A percentile compares a stretch with the other conserved stretches of the same genome.
Conservation (phyloP, 2,888 invertebrate species). For the Parthenolecanium corni region DNA sequence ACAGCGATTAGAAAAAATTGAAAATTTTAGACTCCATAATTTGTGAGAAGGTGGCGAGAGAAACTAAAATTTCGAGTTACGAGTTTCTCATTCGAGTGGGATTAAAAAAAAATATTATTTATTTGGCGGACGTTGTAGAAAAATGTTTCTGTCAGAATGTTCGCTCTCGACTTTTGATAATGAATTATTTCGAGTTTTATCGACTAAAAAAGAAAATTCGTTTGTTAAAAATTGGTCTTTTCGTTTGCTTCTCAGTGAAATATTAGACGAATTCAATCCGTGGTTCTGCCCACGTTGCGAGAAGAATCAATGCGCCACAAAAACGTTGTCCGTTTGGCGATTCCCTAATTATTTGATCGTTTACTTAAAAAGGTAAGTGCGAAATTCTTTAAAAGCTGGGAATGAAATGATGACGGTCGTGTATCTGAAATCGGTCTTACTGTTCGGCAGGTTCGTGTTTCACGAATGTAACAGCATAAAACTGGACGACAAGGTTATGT, state of each 20-base stretch:
- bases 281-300: constrained; percentile 54
- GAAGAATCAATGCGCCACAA: constrained; percentile 50
- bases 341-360: constrained; percentile 53
- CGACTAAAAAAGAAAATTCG: not conserved
- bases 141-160: no score
- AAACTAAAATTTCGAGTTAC: no score
- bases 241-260: constrained; percentile 43
- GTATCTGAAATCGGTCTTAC: not conserved
- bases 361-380: constrained; percentile 45
- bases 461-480: constrained; percentile 51
- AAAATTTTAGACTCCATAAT: no score
- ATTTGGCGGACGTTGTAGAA: no score
- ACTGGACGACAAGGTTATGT: constrained; percentile 49
- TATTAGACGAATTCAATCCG: constrained; percentile 51
- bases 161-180: no score
- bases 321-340: constrained; percentile 52
- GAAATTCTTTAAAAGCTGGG: not conserved
- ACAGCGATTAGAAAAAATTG: no score
- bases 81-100: no score
- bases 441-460: constrained; percentile 48
- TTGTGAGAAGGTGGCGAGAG: no score
- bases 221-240: constrained; percentile 8
- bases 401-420: no score
- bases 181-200: no score
- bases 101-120: no score